Evolutionary conservation across 2,113 vertebrate genomes (phyloP), one percentile per base, ranked within the genome.

Genomic region (Elephantulus edwardii): DNA sequence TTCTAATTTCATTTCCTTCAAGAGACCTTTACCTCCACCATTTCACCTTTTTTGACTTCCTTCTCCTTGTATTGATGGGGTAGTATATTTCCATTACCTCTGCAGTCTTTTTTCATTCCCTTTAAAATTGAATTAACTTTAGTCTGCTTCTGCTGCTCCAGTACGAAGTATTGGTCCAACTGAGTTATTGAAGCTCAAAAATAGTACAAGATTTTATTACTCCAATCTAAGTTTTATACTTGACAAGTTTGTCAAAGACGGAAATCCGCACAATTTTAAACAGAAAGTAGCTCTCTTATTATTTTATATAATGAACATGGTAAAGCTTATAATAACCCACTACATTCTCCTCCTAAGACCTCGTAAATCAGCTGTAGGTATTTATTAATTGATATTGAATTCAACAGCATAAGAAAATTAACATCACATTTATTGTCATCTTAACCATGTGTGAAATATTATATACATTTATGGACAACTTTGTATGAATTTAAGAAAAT

Each of bases 101-200:
- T 83, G 52, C 3, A 58, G 22, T 79, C 58, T 13, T 70, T 82
- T 89, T 88, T 48, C 60, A 83, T 74, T 94, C 20, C 28, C 64
- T 33, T 90, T 85, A 84, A 91, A 93, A 84, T n/a, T 88, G 85
- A 93, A 81, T 94, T 84, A 84, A 89, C 77, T 78, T 74, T 46
- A 88, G 33, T 79, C n/a, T n/a, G n/a, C n/a, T n/a, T 50, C 38
- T 88, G 48, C 44, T 74, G 8, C 74, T 82, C 56, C 40, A 85
- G 70, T 42, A 76, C 76, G 72, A 91, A 91, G 13, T 81, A 35
- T 89, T 94, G 74, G 7, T 42, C 30, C 40, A 83, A 54, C 42
- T 54, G 24, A 81, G 52, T 84, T 94, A 84, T 82, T 89, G 92
- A 84, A 89, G 40, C 28, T 92, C 1, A 82, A 83, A 79, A 83